Conservation (phyloP, 2,113 vertebrate genomes). For the Canis aureus region DNA sequence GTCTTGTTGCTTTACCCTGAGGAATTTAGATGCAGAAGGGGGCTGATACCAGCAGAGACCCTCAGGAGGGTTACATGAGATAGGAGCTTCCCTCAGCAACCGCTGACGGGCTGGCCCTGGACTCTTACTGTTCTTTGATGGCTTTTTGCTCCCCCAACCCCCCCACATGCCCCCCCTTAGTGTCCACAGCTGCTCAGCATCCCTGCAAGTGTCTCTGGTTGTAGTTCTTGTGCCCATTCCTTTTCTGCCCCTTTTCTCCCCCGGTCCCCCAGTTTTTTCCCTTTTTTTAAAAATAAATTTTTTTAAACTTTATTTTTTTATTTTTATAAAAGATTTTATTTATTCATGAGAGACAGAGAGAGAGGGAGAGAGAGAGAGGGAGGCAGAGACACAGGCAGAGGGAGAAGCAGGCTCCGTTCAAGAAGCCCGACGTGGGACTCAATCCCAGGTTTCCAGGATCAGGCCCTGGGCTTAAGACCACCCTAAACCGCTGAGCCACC, state of each 20-base stretch:
- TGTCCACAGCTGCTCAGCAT: neutral
- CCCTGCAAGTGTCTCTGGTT: neutral
- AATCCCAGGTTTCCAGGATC: too few species aligned
- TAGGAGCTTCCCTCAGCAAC: neutral
- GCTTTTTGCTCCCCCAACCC: neutral
- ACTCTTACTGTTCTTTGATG: neutral
- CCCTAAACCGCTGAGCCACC: too few species aligned
- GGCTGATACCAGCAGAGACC: neutral
- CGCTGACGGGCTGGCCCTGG: neutral
- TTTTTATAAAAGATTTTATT: too few species aligned
- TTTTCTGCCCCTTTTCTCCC: neutral
- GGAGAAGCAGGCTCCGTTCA: too few species aligned
- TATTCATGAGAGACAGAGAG: too few species aligned
- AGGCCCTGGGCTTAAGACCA: too few species aligned
- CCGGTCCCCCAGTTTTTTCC: too few species aligned
- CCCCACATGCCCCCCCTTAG: accelerated
- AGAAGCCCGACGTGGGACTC: too few species aligned
- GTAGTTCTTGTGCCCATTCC: neutral
- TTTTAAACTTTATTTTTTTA: too few species aligned
- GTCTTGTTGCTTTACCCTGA: neutral
- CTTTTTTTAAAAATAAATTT: too few species aligned
- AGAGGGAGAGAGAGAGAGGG: too few species aligned
- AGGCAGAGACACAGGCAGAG: too few species aligned
- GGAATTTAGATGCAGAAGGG: neutral
- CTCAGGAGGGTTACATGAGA: neutral